Evolutionary conservation across 2,113 vertebrate genomes (phyloP).

Genomic region (Scomber scombrus): DNA sequence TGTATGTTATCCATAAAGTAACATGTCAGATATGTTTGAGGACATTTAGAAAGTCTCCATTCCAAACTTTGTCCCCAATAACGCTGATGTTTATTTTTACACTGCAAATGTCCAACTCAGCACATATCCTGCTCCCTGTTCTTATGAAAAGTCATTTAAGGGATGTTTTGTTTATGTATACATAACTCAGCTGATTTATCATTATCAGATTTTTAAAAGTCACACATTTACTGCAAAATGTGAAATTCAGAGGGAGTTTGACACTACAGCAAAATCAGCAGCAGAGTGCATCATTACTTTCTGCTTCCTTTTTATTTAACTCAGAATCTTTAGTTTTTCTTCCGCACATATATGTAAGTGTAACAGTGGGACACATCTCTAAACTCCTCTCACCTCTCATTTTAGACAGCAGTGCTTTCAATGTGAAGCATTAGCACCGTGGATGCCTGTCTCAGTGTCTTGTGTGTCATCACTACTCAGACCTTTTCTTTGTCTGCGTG

Average conservation of each 20-base stretch:
- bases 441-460: not conserved
- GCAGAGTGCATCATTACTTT: not conserved
- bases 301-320: not conserved
- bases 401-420: not conserved
- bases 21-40: not conserved
- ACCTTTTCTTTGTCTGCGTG: not conserved
- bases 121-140: not conserved
- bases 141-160: not conserved
- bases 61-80: not conserved
- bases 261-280: not conserved
- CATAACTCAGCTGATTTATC: not conserved
- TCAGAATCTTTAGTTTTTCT: not conserved
- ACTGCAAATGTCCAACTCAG: not conserved
- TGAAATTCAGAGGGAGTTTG: not conserved
- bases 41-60: too few species aligned
- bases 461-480: not conserved
- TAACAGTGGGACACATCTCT: too few species aligned
- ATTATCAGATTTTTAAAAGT: not conserved
- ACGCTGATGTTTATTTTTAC: not conserved
- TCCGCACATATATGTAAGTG: not conserved
- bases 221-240: too few species aligned
- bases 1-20: too few species aligned
- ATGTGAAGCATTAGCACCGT: not conserved
- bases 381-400: not conserved
- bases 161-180: constrained; percentile 7